Conservation (phyloP, 2,797 vertebrate species). For the Ceyx erithaca region DNA sequence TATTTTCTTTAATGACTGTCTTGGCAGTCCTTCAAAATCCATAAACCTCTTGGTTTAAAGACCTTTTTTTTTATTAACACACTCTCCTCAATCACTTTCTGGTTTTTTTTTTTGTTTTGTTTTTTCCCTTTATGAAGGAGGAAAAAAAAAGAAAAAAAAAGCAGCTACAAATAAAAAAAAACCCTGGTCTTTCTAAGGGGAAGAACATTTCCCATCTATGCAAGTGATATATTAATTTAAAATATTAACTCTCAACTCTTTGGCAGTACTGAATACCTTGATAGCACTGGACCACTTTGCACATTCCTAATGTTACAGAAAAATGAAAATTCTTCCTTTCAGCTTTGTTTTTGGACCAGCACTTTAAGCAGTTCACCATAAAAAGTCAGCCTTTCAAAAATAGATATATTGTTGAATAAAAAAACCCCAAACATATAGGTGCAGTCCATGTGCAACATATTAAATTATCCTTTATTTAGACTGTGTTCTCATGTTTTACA, state of each 20-base stretch:
- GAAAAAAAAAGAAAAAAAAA: background rate
- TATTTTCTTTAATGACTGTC: slow-evolving; percentile 62
- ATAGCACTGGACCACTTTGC: background rate
- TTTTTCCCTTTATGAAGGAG: background rate
- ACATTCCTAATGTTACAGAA: background rate
- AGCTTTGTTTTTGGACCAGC: slow-evolving; percentile 32
- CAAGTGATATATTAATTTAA: background rate
- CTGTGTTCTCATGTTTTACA: slow-evolving; percentile 59
- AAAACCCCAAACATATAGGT: slow-evolving; percentile 45
- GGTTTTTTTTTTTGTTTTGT: background rate
- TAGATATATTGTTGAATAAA: slow-evolving; percentile 12
- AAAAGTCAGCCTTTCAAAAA: slow-evolving; percentile 26
- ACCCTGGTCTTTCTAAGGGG: background rate
- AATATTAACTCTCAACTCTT: background rate
- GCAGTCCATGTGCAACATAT: slow-evolving; percentile 62
- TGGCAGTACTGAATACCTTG: background rate
- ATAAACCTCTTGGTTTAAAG: slow-evolving; percentile 62
- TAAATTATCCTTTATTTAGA: slow-evolving; percentile 58
- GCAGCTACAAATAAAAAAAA: background rate
- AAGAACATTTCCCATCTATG: slow-evolving; percentile 10
- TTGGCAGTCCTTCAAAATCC: slow-evolving; percentile 67
- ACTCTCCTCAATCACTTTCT: slow-evolving; percentile 44
- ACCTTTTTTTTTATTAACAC: slow-evolving; percentile 45
- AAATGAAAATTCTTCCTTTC: background rate
- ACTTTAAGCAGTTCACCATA: slow-evolving; percentile 26